Conservation (phyloP, 2,113 vertebrate species). For the Emydura subglobosa region DNA sequence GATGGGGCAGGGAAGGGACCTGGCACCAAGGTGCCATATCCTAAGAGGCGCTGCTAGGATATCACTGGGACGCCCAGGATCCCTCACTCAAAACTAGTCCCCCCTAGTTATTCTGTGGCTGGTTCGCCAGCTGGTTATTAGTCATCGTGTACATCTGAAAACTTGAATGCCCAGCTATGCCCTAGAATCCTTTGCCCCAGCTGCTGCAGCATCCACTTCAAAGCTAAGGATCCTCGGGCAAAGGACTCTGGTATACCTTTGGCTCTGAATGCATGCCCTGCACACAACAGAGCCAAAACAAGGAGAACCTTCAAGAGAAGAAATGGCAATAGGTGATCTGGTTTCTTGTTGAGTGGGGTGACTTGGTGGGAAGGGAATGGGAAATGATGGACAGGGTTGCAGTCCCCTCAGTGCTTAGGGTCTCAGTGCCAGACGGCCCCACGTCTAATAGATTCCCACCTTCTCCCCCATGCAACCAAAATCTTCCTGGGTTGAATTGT, state of each 20-base stretch:
- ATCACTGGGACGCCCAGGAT: not conserved
- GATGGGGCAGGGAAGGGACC: not conserved
- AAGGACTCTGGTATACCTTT: not conserved
- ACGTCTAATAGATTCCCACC: not conserved
- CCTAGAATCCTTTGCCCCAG: not conserved
- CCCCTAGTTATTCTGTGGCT: not conserved
- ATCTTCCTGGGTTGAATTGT: not conserved
- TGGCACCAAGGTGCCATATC: not conserved
- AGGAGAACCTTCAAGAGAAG: not conserved
- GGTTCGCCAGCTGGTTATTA: not conserved
- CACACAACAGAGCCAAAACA: not conserved
- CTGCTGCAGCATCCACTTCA: not conserved
- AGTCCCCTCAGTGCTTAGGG: not conserved
- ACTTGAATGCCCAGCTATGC: not conserved
- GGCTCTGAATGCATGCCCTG: not conserved
- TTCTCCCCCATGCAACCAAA: not conserved
- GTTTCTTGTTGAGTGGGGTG: too few relatives aligned
- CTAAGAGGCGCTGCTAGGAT: not conserved
- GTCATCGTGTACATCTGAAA: not conserved
- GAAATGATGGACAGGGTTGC: not conserved
- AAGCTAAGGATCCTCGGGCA: not conserved
- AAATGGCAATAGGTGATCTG: not conserved
- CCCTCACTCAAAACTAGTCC: not conserved
- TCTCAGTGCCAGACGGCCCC: not conserved
- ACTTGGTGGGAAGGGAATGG: not conserved